These are phyloP conservation scores for Grammatotria lemairii DNA, from an alignment of 2,113 vertebrate genomes.

Conservation along the genomic window DNA sequence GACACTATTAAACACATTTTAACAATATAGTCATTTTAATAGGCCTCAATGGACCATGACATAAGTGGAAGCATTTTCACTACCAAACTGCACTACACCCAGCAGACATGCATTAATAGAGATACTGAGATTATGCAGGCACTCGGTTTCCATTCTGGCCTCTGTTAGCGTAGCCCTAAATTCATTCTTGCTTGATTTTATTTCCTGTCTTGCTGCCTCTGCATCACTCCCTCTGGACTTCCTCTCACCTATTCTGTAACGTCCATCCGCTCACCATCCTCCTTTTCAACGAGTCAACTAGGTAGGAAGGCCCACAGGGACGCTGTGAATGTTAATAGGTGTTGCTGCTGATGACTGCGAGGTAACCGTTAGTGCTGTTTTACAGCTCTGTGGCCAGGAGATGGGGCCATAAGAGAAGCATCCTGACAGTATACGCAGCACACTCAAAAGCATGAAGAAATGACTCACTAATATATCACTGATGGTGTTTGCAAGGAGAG, in stretches of 20 bases:
- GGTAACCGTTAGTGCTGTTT: constrained; percentile 8
- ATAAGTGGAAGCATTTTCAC: constrained; percentile 13
- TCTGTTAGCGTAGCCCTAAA: constrained; percentile 1
- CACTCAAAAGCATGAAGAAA: neutral
- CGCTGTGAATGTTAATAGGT: constrained; percentile 3
- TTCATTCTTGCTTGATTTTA: neutral
- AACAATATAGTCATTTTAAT: constrained; percentile 23
- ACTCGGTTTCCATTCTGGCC: constrained; percentile 3
- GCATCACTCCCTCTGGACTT: neutral
- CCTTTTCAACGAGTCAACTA: neutral
- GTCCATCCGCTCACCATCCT: neutral
- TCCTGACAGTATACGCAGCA: constrained; percentile 8
- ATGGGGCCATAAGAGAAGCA: constrained; percentile 67
- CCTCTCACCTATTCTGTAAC: neutral
- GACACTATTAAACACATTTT: constrained; percentile 16
- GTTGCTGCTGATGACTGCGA: neutral
- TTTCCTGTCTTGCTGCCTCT: neutral
- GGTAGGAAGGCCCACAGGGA: constrained; percentile 1
- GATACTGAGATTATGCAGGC: constrained; percentile 22
- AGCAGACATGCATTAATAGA: constrained; percentile 35
- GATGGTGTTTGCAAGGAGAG: neutral
- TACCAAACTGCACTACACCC: constrained; percentile 10
- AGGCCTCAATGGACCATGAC: neutral
- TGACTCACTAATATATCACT: neutral
- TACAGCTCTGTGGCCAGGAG: constrained; percentile 61